Evolutionary conservation across 2,113 vertebrate genomes (phyloP).

Genomic region (Anas platyrhynchos): DNA sequence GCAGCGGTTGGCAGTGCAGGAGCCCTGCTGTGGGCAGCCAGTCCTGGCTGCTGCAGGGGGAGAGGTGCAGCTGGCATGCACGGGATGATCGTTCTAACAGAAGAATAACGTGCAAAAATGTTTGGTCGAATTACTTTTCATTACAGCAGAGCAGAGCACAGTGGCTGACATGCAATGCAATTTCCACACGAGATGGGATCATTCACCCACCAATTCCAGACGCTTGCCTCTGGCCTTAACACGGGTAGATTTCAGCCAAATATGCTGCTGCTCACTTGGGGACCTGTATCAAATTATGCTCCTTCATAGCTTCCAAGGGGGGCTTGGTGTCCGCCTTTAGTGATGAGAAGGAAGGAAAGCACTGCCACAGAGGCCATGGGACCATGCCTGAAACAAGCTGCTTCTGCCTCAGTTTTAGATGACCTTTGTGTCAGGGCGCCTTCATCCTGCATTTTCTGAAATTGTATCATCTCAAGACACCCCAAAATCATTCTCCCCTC

Average conservation of each 20-base stretch:
- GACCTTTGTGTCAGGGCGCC: background rate
- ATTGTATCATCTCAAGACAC: background rate
- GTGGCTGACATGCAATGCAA: background rate
- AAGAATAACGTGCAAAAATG: slow-evolving; percentile 13
- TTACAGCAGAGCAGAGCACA: background rate
- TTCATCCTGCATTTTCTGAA: background rate
- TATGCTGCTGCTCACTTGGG: background rate
- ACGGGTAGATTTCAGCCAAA: background rate
- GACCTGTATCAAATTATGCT: background rate
- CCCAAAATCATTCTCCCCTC: background rate
- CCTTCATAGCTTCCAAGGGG: background rate
- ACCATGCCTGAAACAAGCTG: background rate
- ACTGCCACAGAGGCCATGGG: background rate
- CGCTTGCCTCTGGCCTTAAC: background rate
- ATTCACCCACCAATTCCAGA: background rate
- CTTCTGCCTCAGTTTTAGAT: background rate
- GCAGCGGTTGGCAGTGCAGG: background rate
- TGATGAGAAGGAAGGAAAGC: background rate
- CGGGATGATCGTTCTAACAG: background rate
- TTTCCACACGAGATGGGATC: slow-evolving; percentile 14
- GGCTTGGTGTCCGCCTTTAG: background rate
- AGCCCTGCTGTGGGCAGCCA: background rate
- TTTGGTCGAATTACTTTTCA: slow-evolving; percentile 13
- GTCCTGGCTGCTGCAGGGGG: background rate
- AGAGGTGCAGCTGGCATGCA: background rate